These are phyloP conservation scores for Drosophila merina DNA, from an alignment of 2,888 invertebrate species.

Conservation along the genomic window DNA sequence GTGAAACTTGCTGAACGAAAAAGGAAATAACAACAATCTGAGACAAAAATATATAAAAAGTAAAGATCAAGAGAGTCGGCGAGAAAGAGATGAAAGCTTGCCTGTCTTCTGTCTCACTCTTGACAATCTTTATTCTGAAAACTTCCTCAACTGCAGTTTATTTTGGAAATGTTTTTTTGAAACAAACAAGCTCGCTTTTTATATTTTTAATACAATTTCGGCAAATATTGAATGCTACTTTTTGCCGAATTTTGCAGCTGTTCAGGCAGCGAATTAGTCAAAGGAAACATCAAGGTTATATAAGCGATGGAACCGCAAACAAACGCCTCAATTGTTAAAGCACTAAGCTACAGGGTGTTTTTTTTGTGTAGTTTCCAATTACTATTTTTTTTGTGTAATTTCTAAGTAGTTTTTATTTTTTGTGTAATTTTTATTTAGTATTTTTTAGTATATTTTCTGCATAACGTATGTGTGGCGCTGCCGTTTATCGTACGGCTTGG, in stretches of 20 bases:
- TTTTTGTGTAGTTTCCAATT: too few species aligned
- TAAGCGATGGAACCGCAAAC: conserved; percentile 48
- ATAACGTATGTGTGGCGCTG: too few species aligned
- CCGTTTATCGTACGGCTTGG: too few species aligned
- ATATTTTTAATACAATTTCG: conserved; percentile 17
- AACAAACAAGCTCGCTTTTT: conserved; percentile 18
- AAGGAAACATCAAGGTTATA: conserved; percentile 70
- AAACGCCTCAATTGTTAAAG: conserved; percentile 48
- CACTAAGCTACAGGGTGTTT: conserved; percentile 36
- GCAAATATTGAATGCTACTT: conserved; percentile 48
- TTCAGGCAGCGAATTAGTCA: conserved; percentile 42
- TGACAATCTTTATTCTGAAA: too few species aligned
- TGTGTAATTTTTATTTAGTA: too few species aligned
- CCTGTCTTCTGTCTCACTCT: neutral
- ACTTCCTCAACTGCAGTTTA: conserved; percentile 19
- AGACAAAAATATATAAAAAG: conserved; percentile 2
- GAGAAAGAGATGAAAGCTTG: conserved; percentile 1
- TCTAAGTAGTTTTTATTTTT: too few species aligned
- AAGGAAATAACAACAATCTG: conserved; percentile 53
- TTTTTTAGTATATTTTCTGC: too few species aligned
- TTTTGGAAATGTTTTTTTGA: neutral
- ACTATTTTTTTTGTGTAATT: too few species aligned
- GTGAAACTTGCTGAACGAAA: conserved; percentile 58
- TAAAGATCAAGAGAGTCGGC: conserved; percentile 1
- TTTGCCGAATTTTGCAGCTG: conserved; percentile 55